These are phyloP conservation scores for Lepidocolaptes lacrymiger DNA, from an alignment of 2,797 vertebrate species.

Conservation along the genomic window DNA sequence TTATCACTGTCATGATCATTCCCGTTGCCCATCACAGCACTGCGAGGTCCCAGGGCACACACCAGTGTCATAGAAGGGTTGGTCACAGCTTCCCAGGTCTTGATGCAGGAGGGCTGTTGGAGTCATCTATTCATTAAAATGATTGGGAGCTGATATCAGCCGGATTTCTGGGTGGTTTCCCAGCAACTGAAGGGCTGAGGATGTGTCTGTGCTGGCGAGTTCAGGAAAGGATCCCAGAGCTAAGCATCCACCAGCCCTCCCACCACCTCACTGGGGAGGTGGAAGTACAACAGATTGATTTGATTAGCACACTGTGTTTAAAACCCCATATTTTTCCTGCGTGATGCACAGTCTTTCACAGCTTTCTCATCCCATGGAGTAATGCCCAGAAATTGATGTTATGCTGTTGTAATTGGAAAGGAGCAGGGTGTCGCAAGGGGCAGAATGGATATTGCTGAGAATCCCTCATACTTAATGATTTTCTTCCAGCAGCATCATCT, in stretches of 20 bases:
- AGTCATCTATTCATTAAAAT: neutral
- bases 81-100: neutral
- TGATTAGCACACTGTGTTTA: slow-evolving; percentile 28
- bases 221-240: neutral
- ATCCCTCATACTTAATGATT: neutral
- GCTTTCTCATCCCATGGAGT: slow-evolving; percentile 34
- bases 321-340: slow-evolving; percentile 13
- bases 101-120: neutral
- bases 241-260: neutral
- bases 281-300: neutral
- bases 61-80: fast-evolving
- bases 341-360: slow-evolving; percentile 31
- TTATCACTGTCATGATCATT: neutral
- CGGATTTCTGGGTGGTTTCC: neutral
- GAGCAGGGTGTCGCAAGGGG: neutral
- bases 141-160: neutral
- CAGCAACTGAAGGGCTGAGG: neutral
- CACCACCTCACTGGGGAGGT: neutral
- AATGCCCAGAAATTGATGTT: slow-evolving; percentile 46
- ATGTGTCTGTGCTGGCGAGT: neutral
- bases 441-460: neutral
- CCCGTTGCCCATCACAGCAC: fast-evolving
- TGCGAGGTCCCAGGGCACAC: neutral
- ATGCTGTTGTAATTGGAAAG: neutral
- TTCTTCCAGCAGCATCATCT: neutral